Percentiles rank a stretch among this genome's conserved stretches.
Evolutionary conservation across 2,888 invertebrate species (phyloP).

Genomic region (Zygaena filipendulae): DNA sequence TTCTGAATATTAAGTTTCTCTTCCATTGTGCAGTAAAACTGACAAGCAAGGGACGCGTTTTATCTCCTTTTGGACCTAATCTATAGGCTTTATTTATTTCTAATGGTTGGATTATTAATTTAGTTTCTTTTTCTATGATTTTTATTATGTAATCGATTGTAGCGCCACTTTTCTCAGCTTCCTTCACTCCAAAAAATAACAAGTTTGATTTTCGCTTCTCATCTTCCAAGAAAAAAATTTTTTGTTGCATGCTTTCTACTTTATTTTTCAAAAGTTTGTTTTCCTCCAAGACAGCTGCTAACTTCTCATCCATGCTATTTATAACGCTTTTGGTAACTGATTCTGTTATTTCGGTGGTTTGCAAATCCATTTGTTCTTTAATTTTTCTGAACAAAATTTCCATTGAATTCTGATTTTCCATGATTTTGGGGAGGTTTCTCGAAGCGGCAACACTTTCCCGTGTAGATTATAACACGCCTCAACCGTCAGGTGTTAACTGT

Average conservation of each 20-base stretch:
- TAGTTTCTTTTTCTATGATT: slow-evolving; percentile 1
- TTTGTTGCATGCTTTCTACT: slow-evolving; percentile 5
- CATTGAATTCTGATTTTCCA: slow-evolving; percentile 2
- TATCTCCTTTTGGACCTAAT: slow-evolving; percentile 3
- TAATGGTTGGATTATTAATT: neutral
- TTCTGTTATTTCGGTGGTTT: slow-evolving; percentile 9
- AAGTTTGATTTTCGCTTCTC: slow-evolving; percentile 8
- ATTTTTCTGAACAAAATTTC: slow-evolving; percentile 5
- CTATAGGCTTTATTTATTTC: slow-evolving; percentile 7
- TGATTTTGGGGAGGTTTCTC: neutral
- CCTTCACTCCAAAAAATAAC: slow-evolving; percentile 5
- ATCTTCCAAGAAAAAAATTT: slow-evolving; percentile 7
- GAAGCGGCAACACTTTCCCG: neutral
- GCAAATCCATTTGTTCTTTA: slow-evolving; percentile 8
- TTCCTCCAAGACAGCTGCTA: slow-evolving; percentile 9
- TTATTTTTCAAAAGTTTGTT: slow-evolving; percentile 7
- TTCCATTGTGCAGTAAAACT: slow-evolving; percentile 7
- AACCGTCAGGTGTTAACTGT: no score
- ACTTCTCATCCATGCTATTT: slow-evolving; percentile 6
- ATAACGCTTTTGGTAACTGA: slow-evolving; percentile 9
- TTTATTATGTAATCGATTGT: neutral
- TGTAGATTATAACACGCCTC: no score
- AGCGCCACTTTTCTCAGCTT: neutral
- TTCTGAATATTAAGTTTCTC: slow-evolving; percentile 3
- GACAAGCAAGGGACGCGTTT: slow-evolving; percentile 6